Conservation (phyloP, 2,113 vertebrate genomes). For the Thamnophis sirtalis region DNA sequence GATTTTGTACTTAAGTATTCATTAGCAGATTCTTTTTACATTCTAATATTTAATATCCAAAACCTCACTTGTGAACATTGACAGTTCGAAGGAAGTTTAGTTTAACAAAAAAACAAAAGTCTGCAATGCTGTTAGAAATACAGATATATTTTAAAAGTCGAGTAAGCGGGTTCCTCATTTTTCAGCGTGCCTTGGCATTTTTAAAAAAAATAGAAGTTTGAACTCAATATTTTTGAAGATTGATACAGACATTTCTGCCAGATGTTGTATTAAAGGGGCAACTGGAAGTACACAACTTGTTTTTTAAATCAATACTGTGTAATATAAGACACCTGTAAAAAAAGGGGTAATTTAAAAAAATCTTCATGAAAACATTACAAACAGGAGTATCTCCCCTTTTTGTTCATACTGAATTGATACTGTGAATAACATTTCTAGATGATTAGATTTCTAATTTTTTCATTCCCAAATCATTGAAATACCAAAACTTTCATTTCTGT, state of each 20-base stretch:
- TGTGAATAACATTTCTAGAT: neutral
- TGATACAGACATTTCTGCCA: neutral
- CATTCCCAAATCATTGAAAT: neutral
- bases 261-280: neutral
- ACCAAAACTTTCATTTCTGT: neutral
- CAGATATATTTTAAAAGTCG: neutral
- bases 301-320: neutral
- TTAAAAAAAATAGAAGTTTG: neutral
- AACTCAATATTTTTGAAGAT: neutral
- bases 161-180: neutral
- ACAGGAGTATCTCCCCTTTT: neutral
- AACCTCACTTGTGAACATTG: neutral
- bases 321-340: neutral
- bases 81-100: neutral
- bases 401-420: neutral
- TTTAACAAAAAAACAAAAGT: neutral
- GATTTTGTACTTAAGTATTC: neutral
- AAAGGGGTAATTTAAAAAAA: neutral
- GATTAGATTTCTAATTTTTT: constrained; percentile 1
- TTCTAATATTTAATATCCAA: neutral
- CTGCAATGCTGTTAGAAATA: neutral
- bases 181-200: neutral
- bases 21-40: neutral
- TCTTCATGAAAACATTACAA: neutral
- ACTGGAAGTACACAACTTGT: constrained; percentile 23